Conservation (phyloP, 2,113 vertebrate genomes). For the Abramis brama region DNA sequence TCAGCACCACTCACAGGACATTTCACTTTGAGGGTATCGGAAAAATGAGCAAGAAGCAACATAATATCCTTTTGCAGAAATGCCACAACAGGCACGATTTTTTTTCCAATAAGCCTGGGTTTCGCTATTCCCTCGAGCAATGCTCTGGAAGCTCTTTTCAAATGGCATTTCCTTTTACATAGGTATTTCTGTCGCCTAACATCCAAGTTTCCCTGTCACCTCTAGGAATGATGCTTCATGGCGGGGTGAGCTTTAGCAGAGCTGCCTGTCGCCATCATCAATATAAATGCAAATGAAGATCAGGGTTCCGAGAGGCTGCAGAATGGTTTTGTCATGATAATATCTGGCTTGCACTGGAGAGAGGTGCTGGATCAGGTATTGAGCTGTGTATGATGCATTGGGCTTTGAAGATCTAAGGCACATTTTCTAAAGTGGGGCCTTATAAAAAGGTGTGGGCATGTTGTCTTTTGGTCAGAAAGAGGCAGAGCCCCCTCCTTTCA, state of each 20-base stretch:
- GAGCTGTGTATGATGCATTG: slow-evolving; percentile 61
- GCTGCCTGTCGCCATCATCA: slow-evolving; percentile 53
- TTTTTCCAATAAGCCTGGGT: neutral
- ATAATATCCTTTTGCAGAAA: neutral
- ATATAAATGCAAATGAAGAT: slow-evolving; percentile 72
- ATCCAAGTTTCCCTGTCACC: slow-evolving; percentile 46
- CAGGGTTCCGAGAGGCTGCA: slow-evolving; percentile 56
- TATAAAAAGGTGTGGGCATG: slow-evolving; percentile 61
- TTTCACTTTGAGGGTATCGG: neutral
- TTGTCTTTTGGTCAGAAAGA: slow-evolving; percentile 52
- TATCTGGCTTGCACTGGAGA: slow-evolving; percentile 65
- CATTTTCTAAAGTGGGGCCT: slow-evolving; percentile 67
- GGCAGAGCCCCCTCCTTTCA: slow-evolving; percentile 6
- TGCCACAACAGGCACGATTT: neutral
- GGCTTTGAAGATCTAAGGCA: slow-evolving; percentile 69
- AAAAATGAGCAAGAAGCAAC: neutral
- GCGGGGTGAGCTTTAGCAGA: slow-evolving; percentile 57
- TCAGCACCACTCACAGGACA: neutral
- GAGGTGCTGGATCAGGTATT: slow-evolving; percentile 58
- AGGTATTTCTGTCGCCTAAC: slow-evolving; percentile 49
- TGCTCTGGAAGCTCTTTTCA: slow-evolving; percentile 27
- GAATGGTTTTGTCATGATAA: slow-evolving; percentile 70
- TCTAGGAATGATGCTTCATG: slow-evolving; percentile 51
- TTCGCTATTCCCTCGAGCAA: neutral
- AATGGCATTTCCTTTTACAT: slow-evolving; percentile 42